phyloP scores from a whole-genome alignment of 1,140 invertebrate genomes.

The Camponotus floridanus region DNA sequence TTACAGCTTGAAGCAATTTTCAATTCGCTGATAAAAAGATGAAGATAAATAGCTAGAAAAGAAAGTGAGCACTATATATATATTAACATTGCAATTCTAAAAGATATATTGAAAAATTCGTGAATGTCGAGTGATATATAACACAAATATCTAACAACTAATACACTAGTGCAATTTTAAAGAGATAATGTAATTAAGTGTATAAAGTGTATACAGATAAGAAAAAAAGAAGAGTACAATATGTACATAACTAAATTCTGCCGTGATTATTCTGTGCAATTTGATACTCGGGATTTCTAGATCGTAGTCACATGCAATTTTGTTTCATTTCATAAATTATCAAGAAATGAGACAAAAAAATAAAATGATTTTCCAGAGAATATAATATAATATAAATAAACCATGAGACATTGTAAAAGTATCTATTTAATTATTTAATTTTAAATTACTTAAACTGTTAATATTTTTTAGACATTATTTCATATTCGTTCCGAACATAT shows the following conservation, averaged over 20 bases:
- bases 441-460: no score
- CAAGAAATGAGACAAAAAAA: neutral
- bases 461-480: neutral
- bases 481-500: neutral
- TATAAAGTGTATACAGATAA: neutral
- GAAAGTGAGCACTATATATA: neutral
- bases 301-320: neutral
- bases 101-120: neutral
- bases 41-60: constrained; percentile 21
- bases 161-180: neutral
- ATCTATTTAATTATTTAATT: no score
- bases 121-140: neutral
- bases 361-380: neutral
- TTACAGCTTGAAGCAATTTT: neutral
- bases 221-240: neutral
- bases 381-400: no score
- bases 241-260: constrained; percentile 26
- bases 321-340: neutral
- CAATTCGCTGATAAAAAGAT: neutral
- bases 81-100: constrained; percentile 5
- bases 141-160: neutral
- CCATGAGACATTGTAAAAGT: no score
- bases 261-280: neutral
- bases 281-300: constrained; percentile 26
- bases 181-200: neutral